Percentiles rank a stretch among this genome's conserved stretches.
These are phyloP conservation scores for Perca flavescens DNA, from an alignment of 2,113 vertebrate genomes.

Conservation along the genomic window DNA sequence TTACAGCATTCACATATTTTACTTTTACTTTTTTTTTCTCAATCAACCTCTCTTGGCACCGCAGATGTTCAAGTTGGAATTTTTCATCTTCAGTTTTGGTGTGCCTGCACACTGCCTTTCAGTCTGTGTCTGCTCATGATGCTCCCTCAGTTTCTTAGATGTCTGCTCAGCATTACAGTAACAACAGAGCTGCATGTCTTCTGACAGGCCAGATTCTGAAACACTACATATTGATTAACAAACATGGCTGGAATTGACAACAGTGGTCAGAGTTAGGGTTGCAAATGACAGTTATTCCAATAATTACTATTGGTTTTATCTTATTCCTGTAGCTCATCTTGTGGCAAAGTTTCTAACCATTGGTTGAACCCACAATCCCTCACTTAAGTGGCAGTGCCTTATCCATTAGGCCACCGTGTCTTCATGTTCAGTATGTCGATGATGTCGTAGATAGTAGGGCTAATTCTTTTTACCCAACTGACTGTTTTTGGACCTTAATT, in stretches of 20 bases:
- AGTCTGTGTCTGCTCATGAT: neutral
- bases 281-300: no score
- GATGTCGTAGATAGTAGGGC: neutral
- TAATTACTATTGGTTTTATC: no score
- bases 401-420: conserved; percentile 79
- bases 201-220: neutral
- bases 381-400: conserved; percentile 76
- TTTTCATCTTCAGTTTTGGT: neutral
- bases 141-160: neutral
- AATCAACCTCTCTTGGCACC: neutral
- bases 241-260: neutral
- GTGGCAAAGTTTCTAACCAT: conserved; percentile 6
- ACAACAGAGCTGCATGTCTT: neutral
- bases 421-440: neutral
- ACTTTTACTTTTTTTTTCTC: neutral
- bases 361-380: conserved; percentile 74
- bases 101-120: neutral
- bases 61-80: neutral
- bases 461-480: no score
- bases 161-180: neutral
- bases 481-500: no score
- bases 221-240: neutral
- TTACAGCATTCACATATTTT: neutral
- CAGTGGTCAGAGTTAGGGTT: no score
- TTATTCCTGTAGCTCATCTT: no score